Evolutionary conservation across 1,140 invertebrate genomes (phyloP), one percentile per base, ranked within the genome.

Genomic region (Lutraria rhynchaena): DNA sequence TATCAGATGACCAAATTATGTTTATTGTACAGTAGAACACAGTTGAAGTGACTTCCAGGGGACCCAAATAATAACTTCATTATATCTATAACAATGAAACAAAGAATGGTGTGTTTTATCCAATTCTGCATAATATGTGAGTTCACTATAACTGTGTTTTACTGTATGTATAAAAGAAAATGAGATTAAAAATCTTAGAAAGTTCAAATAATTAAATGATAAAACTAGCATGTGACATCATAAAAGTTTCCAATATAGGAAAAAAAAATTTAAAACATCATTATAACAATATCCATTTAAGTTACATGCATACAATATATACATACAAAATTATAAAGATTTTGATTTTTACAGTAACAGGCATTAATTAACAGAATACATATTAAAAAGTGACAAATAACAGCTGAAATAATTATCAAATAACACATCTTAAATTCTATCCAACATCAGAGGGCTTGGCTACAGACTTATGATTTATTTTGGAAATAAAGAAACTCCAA

Each of bases 231-330:
- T 65, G 35, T 65, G 1, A 44, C 41, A 53, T 27, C 7, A 2
- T 24, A 24, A 65, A 65, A 65, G 37, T 41, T 29, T 19, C 24
- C 46, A 1, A 24, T 44, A 11, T 44, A 7, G 41, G 41, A 7
- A 35, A 35, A 41, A 65, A 24, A n/a, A 44, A 24, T 44, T 41
- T 35, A 13, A 65, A 65, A 65, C 33, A 41, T 7, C 41, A 44
- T 19, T 19, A 29, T 44, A 46, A 46, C 37, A 65, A 65, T 22
- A 35, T 9, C 19, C 46, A 35, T 41, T 44, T 65, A 65, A 65
- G 24, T 65, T 65, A 65, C 37, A 65, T 24, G 46, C 61, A 65
- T 44, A 44, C 61, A 65, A 65, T 65, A 65, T 44, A 37, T 65
- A 65, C 37, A 65, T 9, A 44, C 37, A 35, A 35, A 3, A 33